Evolutionary conservation across 1,140 invertebrate genomes (phyloP).

Genomic region (Bombus fervidus): DNA sequence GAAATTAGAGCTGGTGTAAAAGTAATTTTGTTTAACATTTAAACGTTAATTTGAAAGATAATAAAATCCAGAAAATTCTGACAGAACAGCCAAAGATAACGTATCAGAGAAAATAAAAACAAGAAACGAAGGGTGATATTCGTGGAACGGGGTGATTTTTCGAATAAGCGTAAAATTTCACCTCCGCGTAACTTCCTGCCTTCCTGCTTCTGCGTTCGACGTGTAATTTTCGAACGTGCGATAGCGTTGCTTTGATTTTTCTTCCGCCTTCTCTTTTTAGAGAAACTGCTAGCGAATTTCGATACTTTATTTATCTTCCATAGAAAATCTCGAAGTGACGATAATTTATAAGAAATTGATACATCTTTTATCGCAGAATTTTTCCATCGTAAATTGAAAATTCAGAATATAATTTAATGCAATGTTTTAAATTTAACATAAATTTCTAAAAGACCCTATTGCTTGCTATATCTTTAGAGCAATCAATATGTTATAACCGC

Average conservation of each 20-base stretch:
- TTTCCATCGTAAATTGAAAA: not conserved
- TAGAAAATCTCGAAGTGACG: not conserved
- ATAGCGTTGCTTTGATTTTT: constrained; percentile 13
- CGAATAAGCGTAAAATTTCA: constrained; percentile 37
- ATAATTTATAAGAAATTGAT: not conserved
- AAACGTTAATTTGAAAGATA: not conserved
- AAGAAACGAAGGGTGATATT: not conserved
- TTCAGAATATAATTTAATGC: not conserved
- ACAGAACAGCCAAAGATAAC: no score
- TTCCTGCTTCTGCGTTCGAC: constrained; percentile 23
- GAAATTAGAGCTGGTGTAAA: not conserved
- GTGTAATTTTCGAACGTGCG: constrained; percentile 51
- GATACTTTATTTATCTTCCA: not conserved
- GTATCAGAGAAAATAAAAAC: not conserved
- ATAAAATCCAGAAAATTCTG: not conserved
- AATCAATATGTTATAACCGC: not conserved
- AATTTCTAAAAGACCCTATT: not conserved
- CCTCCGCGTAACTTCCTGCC: constrained; percentile 18
- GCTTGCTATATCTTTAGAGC: not conserved
- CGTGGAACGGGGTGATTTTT: not conserved
- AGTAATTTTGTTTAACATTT: not conserved
- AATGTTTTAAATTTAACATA: not conserved
- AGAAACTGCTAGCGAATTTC: not conserved
- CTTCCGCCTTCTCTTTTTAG: not conserved
- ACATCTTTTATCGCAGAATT: not conserved